Evolutionary conservation across 1,140 invertebrate genomes (phyloP), one percentile per base, ranked within the genome.

Genomic region (Ips typographus): DNA sequence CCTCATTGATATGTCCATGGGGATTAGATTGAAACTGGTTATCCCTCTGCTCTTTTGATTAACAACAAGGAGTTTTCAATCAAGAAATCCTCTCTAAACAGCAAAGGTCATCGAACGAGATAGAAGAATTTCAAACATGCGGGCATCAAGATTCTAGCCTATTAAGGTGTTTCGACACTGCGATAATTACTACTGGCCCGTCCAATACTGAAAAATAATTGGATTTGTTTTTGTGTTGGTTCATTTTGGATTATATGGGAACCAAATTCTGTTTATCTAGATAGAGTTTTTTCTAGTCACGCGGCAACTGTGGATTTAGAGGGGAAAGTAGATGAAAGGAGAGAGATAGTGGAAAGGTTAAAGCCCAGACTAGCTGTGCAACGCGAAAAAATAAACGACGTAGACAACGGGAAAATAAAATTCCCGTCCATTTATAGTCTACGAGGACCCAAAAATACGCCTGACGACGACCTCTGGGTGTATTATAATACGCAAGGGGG

Each of bases 121-220:
- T 53, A 68, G 53, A 43, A 58, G 65, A 68, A 68, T 68, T 68
- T 55, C 8, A 68, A 68, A 68, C 49, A 61, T 68, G 65, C 65
- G 65, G 65, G 57, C 65, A 51, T 61, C 44, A 68, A 68, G 65
- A 68, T 47, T 52, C 59, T 22, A 57, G 44, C 58, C 65, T 68
- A 61, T 68, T 68, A 68, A 68, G 65, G 65, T 68, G 65, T 51
- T 68, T 51, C 44, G 44, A 44, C 43, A 51, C 43, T 67, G 55
- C 55, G 65, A 40, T 58, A 67, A 59, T 67, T 62, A 37, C 40
- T 62, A 6, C n/a, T 39, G 5, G 47, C 7, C 7, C 1, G 47
- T 22, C 2, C 47, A 49, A 49, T 49, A 1, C 7, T 49, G 47
- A 49, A 22, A 22, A 22, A 22, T 22, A 22, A 22, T 22, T 22